Conservation (phyloP, 2,888 invertebrate species). For the Caprella mutica region DNA sequence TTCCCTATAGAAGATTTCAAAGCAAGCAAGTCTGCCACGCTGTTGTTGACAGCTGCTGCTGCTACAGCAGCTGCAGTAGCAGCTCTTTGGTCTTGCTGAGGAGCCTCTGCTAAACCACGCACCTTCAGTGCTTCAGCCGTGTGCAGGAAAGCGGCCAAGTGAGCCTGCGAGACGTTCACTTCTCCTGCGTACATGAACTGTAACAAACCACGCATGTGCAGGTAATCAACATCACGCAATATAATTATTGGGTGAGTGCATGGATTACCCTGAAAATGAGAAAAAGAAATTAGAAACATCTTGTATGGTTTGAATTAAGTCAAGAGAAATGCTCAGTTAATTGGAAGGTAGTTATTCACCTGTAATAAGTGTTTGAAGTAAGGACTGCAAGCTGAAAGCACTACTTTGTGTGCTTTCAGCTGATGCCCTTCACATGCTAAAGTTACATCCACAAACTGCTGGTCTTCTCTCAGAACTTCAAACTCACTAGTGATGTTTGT, state of each 20-base stretch:
- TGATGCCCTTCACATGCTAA: constrained; percentile 31
- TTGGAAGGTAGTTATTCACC: constrained; percentile 10
- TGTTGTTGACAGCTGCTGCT: constrained; percentile 19
- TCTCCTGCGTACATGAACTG: constrained; percentile 79
- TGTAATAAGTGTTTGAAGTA: constrained; percentile 34
- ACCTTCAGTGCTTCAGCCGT: constrained; percentile 85
- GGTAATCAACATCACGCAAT: constrained; percentile 68
- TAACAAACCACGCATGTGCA: constrained; percentile 62
- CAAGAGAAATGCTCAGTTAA: background rate
- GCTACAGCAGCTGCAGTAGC: constrained; percentile 7
- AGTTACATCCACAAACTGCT: constrained; percentile 34
- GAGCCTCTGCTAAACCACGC: constrained; percentile 64
- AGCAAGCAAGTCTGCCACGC: constrained; percentile 11
- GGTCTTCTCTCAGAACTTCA: constrained; percentile 35
- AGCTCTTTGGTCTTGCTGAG: background rate
- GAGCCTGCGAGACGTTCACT: constrained; percentile 81
- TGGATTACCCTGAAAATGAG: constrained; percentile 59
- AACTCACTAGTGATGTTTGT: constrained; percentile 37
- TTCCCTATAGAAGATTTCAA: constrained; percentile 6
- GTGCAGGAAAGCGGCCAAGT: constrained; percentile 78
- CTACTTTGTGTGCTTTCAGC: constrained; percentile 34
- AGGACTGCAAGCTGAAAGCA: constrained; percentile 33
- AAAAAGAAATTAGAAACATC: no score
- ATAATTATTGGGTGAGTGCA: constrained; percentile 76
- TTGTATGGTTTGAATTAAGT: background rate